Percentiles rank a stretch among this genome's conserved stretches.
phyloP scores from a whole-genome alignment of 2,113 vertebrate genomes.

The Burhinus oedicnemus region DNA sequence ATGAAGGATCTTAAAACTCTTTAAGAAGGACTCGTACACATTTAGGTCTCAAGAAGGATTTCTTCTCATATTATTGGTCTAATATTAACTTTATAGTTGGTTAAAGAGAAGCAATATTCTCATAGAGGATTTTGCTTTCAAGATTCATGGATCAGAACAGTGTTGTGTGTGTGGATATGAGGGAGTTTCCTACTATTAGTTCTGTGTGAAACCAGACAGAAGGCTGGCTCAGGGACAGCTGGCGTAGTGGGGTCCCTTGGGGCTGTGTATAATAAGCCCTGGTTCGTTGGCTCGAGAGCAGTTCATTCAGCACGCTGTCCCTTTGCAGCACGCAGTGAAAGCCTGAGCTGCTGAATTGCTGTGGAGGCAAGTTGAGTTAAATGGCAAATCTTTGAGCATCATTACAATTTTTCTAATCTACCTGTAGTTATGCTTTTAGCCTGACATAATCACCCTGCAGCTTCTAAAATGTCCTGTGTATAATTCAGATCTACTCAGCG shows the following conservation, averaged over 20 bases:
- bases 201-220: not conserved
- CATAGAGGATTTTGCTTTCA: not conserved
- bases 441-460: not conserved
- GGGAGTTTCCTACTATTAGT: not conserved
- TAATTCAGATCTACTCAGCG: not conserved
- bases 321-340: fast-evolving
- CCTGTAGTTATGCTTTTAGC: not conserved
- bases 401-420: not conserved
- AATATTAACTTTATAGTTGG: not conserved
- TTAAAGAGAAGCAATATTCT: not conserved
- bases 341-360: not conserved
- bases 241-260: fast-evolving
- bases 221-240: not conserved
- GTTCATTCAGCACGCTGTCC: fast-evolving
- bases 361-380: not conserved
- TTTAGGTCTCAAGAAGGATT: not conserved
- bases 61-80: not conserved
- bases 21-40: not conserved
- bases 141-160: not conserved
- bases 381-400: not conserved
- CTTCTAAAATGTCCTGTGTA: not conserved
- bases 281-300: not conserved
- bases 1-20: not conserved
- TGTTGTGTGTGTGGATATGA: not conserved
- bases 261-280: not conserved